These are phyloP conservation scores for Ceratosolen solmsi DNA, from an alignment of 1,140 invertebrate species.

Conservation along the genomic window DNA sequence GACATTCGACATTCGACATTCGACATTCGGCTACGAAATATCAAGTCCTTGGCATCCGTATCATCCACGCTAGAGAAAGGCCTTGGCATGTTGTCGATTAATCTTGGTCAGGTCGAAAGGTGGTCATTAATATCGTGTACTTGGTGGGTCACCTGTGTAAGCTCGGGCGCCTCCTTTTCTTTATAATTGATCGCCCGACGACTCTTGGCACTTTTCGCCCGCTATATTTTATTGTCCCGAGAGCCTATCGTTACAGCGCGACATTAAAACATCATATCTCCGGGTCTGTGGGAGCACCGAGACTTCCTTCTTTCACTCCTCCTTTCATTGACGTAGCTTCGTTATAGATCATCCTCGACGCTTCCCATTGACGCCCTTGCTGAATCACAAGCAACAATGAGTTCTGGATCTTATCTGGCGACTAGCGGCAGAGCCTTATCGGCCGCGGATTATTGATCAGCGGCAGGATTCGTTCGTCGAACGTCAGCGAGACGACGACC, in stretches of 20 bases:
- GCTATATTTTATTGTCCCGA: slow-evolving; percentile 56
- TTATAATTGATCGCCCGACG: slow-evolving; percentile 57
- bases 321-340: background rate
- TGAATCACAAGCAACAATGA: background rate
- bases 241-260: slow-evolving; percentile 2
- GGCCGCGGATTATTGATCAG: background rate
- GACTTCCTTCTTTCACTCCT: background rate
- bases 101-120: slow-evolving; percentile 58
- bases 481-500: background rate
- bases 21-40: background rate
- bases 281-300: background rate
- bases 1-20: no score
- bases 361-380: background rate
- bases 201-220: slow-evolving; percentile 52
- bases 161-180: slow-evolving; percentile 48
- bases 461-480: background rate
- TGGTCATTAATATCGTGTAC: slow-evolving; percentile 59
- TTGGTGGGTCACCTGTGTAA: slow-evolving; percentile 51
- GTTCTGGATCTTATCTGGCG: background rate
- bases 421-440: background rate
- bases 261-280: background rate
- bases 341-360: slow-evolving; percentile 1
- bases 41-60: background rate
- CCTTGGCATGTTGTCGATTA: slow-evolving; percentile 53
- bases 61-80: slow-evolving; percentile 2